Base-by-base conservation (phyloP, 2,888 invertebrate genomes). In the Melangyna quadrimaculata region DNA sequence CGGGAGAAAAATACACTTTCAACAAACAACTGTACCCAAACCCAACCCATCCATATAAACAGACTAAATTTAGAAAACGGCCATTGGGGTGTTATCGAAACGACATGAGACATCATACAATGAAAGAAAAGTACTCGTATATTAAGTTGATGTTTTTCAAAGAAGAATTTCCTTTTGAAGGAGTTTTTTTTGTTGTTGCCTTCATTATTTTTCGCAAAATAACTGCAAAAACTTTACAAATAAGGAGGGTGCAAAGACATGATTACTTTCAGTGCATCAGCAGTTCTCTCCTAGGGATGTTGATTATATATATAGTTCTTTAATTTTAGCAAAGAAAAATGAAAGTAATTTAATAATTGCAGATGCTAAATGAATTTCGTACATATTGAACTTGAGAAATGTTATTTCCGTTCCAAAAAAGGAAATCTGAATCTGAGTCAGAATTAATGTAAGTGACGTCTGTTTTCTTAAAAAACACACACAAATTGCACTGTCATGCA, bases 31-130 rank as follows among this genome's bases (percentile, higher is more conserved):
- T 32, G 8, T 32, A 32, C 32, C 8, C n/a, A n/a, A n/a, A n/a
- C n/a, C n/a, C n/a, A n/a, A n/a, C n/a, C 61, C 27, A 59, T 7
- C 19, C 35, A 35, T 51, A 35, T 70, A 55, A 29, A 53, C 9
- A 29, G 29, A 40, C 70, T 70, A 70, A 70, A 70, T 57, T 70
- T 70, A 57, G 70, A 70, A 70, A 70, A 70, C 27, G 70, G 29
- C 70, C 70, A 70, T 40, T 70, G 70, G 70, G 55, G 55, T 70
- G 55, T 45, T 43, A 70, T 57, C 14, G 55, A 55, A 40, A 57
- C 55, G 53, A 29, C 22, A 37, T 24, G 37, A 57, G 1, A 59
- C 70, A 14, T 43, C 40, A 37, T 27, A 19, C 37, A 40, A 12
- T n/a, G 55, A 29, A 35, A 17, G 9, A 37, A 40, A 55, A 55